Evolutionary conservation across 2,797 vertebrate species (phyloP).

Genomic region (Pelochelys cantorii): DNA sequence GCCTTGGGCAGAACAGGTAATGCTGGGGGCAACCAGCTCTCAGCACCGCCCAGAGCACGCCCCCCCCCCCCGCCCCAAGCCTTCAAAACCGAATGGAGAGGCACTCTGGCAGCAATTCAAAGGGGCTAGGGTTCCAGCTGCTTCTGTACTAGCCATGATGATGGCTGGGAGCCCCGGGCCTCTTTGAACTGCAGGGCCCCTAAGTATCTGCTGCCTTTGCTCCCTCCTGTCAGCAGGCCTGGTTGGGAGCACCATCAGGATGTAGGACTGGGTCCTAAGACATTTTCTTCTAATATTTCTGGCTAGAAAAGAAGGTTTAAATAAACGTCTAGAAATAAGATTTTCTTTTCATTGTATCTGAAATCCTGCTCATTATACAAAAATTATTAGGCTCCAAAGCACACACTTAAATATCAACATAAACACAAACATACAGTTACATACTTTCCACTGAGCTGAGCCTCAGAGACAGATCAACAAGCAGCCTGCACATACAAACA

Average conservation of each 20-base stretch:
- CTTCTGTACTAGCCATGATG: no score
- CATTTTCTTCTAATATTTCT: neutral
- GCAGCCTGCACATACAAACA: slow-evolving; percentile 70
- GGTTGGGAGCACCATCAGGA: neutral
- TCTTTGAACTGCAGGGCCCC: no score
- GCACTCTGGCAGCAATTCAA: no score
- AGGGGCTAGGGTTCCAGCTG: no score
- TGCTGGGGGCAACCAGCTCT: no score
- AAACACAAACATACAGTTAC: slow-evolving; percentile 35
- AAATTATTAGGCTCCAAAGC: slow-evolving; percentile 2
- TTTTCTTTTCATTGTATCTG: neutral
- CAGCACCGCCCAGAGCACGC: no score
- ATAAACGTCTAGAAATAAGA: neutral
- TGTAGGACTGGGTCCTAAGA: neutral
- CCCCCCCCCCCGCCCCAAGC: no score
- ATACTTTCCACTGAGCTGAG: slow-evolving; percentile 53
- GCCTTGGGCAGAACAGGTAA: no score
- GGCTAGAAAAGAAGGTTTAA: neutral
- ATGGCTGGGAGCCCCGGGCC: no score
- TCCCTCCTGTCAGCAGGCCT: no score
- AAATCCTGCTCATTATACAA: slow-evolving; percentile 6
- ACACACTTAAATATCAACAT: slow-evolving; percentile 40
- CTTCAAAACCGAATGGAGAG: no score
- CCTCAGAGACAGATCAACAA: slow-evolving; percentile 63
- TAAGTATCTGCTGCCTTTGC: no score